Conservation (phyloP, 2,113 vertebrate species). For the Periophthalmus modestus region DNA sequence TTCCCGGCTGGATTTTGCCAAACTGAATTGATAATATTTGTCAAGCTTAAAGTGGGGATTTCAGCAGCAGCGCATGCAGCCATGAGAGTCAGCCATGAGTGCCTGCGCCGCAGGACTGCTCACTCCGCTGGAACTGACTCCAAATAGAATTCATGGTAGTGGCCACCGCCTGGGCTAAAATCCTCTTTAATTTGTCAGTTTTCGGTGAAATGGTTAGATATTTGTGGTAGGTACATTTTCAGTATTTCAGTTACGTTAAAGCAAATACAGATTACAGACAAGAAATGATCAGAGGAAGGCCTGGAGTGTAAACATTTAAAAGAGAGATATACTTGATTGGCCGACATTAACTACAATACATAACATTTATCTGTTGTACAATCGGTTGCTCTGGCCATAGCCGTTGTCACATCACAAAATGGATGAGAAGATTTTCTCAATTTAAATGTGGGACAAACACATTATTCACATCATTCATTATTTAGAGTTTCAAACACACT, state of each 20-base stretch:
- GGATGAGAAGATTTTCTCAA: background rate
- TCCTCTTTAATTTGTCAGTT: background rate
- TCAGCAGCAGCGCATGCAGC: conserved; percentile 36
- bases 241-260: background rate
- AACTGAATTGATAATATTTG: conserved; percentile 54
- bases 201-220: background rate
- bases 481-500: background rate
- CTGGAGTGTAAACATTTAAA: background rate
- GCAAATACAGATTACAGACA: background rate
- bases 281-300: too few species aligned
- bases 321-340: background rate
- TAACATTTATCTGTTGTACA: background rate
- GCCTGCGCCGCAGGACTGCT: conserved; percentile 22
- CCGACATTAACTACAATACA: background rate
- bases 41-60: conserved; percentile 44
- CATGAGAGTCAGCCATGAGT: conserved; percentile 13
- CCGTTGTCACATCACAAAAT: background rate
- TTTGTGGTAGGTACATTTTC: background rate
- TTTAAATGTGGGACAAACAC: background rate
- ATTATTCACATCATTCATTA: background rate
- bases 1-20: conserved; percentile 32
- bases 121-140: conserved; percentile 18
- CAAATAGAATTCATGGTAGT: conserved; percentile 13
- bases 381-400: background rate
- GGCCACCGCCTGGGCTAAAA: conserved; percentile 11